These are phyloP conservation scores for Busseola fusca DNA, from an alignment of 2,888 invertebrate genomes.

Conservation along the genomic window DNA sequence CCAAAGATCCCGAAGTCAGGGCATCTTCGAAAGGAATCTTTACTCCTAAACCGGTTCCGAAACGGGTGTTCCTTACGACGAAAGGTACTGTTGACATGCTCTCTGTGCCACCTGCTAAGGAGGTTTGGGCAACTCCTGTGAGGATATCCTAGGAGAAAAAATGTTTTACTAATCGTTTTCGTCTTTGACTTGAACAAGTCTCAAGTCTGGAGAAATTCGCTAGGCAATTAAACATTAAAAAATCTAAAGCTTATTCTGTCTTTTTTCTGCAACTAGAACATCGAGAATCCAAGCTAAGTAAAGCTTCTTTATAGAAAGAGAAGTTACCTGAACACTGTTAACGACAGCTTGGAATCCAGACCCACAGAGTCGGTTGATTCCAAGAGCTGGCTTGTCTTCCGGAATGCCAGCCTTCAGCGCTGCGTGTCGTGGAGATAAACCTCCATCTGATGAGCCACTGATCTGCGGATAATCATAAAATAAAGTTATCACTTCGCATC, in stretches of 20 bases:
- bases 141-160: slow-evolving; percentile 92
- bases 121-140: slow-evolving; percentile 94
- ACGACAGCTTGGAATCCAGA: slow-evolving; percentile 98
- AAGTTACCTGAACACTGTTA: slow-evolving; percentile 94
- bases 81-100: slow-evolving; percentile 98
- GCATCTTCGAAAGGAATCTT: slow-evolving; percentile 95
- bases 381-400: slow-evolving; percentile 94
- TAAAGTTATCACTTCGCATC: background rate
- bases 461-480: slow-evolving; percentile 73
- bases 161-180: background rate
- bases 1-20: slow-evolving; percentile 92
- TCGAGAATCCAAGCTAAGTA: background rate
- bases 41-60: slow-evolving; percentile 94
- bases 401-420: slow-evolving; percentile 95
- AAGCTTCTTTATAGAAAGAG: background rate
- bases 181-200: background rate
- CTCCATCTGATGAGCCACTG: slow-evolving; percentile 94
- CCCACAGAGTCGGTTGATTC: slow-evolving; percentile 97
- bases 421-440: slow-evolving; percentile 95
- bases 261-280: background rate
- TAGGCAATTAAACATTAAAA: background rate
- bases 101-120: slow-evolving; percentile 97
- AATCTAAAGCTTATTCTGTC: background rate
- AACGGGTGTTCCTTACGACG: slow-evolving; percentile 94
- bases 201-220: background rate